phyloP scores from a whole-genome alignment of 2,797 vertebrate genomes.

The Tinamus major region DNA sequence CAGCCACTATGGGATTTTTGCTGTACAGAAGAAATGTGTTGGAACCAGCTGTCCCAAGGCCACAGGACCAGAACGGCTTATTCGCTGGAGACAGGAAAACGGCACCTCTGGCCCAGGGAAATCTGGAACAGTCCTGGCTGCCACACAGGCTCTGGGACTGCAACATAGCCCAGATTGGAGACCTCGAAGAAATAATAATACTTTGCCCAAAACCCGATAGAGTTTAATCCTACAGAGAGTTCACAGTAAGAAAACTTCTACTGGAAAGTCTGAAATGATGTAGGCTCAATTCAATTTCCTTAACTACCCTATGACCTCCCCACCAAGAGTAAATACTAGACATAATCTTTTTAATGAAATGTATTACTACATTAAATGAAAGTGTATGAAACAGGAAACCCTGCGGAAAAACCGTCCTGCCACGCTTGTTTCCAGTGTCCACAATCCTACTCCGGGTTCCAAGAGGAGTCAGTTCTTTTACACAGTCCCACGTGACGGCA shows the following conservation, averaged over 20 bases:
- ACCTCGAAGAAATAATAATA: neutral
- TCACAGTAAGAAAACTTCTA: neutral
- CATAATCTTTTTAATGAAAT: neutral
- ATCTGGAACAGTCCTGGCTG: neutral
- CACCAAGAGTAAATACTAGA: neutral
- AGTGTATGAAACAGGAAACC: neutral
- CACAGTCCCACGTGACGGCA: neutral
- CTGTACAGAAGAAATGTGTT: neutral
- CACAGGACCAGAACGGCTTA: neutral
- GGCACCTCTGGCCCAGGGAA: neutral
- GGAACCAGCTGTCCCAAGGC: neutral
- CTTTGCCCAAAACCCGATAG: neutral
- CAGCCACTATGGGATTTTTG: neutral
- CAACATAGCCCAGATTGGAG: neutral
- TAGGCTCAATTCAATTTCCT: neutral
- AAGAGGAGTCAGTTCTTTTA: neutral
- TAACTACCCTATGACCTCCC: neutral
- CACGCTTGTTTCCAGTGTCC: neutral
- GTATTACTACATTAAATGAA: neutral
- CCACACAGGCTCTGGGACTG: neutral
- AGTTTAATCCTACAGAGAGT: neutral
- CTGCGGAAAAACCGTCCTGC: neutral
- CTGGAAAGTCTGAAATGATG: neutral
- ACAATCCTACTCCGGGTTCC: neutral
- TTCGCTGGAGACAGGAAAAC: neutral